These are phyloP conservation scores for Antheraea pernyi DNA, from an alignment of 1,140 invertebrate genomes.

Conservation along the genomic window DNA sequence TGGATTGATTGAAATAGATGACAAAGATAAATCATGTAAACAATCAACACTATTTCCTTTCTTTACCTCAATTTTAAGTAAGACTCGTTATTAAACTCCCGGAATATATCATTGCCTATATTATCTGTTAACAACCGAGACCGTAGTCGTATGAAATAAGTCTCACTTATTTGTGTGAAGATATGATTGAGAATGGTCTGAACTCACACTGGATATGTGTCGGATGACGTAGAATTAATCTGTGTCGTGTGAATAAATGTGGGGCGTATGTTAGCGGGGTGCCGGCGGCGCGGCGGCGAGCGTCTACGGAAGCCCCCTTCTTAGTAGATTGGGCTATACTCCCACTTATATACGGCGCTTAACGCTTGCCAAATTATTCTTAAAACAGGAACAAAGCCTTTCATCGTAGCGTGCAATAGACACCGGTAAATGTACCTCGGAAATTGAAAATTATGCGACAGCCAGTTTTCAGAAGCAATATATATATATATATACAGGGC, in stretches of 20 bases:
- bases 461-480: not conserved
- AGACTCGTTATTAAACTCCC: too few species aligned
- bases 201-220: conserved; percentile 45
- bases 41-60: too few species aligned
- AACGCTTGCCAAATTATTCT: conserved; percentile 53
- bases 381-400: conserved; percentile 39
- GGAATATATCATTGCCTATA: too few species aligned
- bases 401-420: conserved; percentile 36
- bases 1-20: too few species aligned
- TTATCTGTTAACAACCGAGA: conserved; percentile 2
- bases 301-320: conserved; percentile 38
- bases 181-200: conserved; percentile 50
- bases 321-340: conserved; percentile 42
- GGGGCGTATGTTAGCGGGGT: conserved; percentile 44
- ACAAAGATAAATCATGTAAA: too few species aligned
- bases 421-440: conserved; percentile 34
- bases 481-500: too few species aligned
- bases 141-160: conserved; percentile 16
- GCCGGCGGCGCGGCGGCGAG: conserved; percentile 39
- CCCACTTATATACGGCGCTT: conserved; percentile 24
- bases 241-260: conserved; percentile 64
- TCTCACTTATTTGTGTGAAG: conserved; percentile 26
- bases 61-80: too few species aligned
- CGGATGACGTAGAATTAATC: conserved; percentile 63
- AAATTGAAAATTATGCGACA: conserved; percentile 38